Conservation (phyloP, 1,140 invertebrate genomes). For the Linepithema humile region DNA sequence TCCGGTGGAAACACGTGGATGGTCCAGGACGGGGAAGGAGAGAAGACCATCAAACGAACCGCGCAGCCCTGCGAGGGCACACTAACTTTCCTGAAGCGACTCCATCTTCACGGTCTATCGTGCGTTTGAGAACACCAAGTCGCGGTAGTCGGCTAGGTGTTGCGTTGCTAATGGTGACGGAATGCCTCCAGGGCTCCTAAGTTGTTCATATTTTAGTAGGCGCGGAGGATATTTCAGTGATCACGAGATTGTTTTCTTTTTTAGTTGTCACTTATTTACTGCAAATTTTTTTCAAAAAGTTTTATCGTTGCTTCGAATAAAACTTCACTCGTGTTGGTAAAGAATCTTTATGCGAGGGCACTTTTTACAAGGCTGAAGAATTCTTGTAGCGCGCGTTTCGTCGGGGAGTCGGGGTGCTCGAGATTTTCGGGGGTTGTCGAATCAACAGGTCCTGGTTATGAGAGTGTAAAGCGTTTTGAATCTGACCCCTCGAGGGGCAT, state of each 20-base stretch:
- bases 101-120: slow-evolving; percentile 69
- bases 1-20: slow-evolving; percentile 64
- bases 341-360: background rate
- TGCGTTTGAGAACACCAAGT: slow-evolving; percentile 54
- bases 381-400: slow-evolving; percentile 3
- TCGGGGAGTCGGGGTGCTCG: background rate
- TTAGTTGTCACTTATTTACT: background rate
- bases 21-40: background rate
- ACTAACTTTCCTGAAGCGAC: slow-evolving; percentile 68
- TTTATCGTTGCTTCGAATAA: background rate
- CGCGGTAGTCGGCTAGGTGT: slow-evolving; percentile 40
- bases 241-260: background rate
- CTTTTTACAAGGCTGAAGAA: slow-evolving; percentile 3
- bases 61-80: slow-evolving; percentile 62
- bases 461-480: slow-evolving; percentile 84
- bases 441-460: slow-evolving; percentile 83
- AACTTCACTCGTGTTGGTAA: background rate
- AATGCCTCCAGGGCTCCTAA: background rate
- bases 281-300: no score
- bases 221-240: background rate
- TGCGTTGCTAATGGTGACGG: slow-evolving; percentile 43
- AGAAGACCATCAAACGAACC: slow-evolving; percentile 69
- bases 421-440: slow-evolving; percentile 65
- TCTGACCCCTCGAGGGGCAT: slow-evolving; percentile 80
- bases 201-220: background rate